phyloP scores from a whole-genome alignment of 2,888 invertebrate genomes.

The Pseudococcus jackbeardsleyi region DNA sequence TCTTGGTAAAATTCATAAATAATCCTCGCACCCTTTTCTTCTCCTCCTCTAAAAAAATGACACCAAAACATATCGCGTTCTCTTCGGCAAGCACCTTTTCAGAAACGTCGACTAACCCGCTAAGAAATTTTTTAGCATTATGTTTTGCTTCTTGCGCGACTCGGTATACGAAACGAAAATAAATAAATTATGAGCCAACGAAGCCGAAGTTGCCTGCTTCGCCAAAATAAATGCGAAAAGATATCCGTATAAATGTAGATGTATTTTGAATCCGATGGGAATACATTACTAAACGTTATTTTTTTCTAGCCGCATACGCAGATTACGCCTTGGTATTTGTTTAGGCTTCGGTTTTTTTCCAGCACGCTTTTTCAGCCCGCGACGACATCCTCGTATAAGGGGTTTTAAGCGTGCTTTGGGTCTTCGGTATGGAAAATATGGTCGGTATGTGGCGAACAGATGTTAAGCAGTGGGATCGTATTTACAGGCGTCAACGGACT shows the following conservation, averaged over 20 bases:
- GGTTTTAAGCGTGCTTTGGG: background rate
- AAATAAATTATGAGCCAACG: constrained; percentile 24
- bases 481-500: background rate
- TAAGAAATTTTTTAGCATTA: no score
- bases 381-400: background rate
- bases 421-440: background rate
- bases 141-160: no score
- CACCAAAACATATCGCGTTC: no score
- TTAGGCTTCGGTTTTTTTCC: constrained; percentile 4
- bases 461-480: background rate
- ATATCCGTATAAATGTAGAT: constrained; percentile 32
- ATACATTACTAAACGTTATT: constrained; percentile 48
- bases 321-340: constrained; percentile 21
- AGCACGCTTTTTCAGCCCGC: background rate
- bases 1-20: no score
- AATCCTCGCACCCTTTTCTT: no score
- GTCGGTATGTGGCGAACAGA: constrained; percentile 17
- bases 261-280: constrained; percentile 48
- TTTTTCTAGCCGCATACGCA: background rate
- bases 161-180: background rate
- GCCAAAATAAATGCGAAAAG: constrained; percentile 40
- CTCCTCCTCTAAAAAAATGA: no score
- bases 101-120: no score
- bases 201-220: constrained; percentile 1
- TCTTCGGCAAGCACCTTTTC: no score